Evolutionary conservation across 2,888 invertebrate genomes (phyloP), one percentile per base, ranked within the genome.

Genomic region (Lissonota sp.): DNA sequence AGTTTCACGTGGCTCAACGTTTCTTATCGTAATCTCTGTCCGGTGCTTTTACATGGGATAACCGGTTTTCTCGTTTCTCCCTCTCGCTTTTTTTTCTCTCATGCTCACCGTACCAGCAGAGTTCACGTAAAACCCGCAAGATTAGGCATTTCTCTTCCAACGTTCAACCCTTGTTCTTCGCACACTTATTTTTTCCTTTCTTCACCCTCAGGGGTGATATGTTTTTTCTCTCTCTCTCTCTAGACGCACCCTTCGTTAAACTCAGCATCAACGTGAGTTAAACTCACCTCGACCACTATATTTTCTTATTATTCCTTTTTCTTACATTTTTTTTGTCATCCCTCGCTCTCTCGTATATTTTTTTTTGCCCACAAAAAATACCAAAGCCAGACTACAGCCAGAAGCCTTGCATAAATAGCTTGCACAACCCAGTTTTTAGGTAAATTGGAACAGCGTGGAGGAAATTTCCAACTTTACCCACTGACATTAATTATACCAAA

Each of bases 1-100:
- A 70, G 53, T 40, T 64, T 53, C 69, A 44, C 53, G 49, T 44
- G 71, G 81, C 66, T 81, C 75, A 81, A 75, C 74, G 71, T 78
- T 81, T 81, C 66, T 75, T 75, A 78, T 81, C 78, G 78, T 81
- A 78, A 81, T 81, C 78, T 12, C 53, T 60, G 62, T 51, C 42
- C 55, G 70, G 37, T 78, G 66, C 66, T 81, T 81, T 81, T 75
- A 51, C 55, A 71, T 49, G 71, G 55, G 55, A 78, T 60, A 69
- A 10, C 39, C 69, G 51, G 40, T 42, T 51, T 83, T 80, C 79
- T 80, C 71, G 76, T 83, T 78, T 77, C 39, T 51, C 77, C 75
- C 66, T 71, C 71, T 79, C 46, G n/a, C 49, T 39, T 60, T 16
- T 57, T 49, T 73, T 73, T 39, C 64, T 39, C 64, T 46, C 77